Evolutionary conservation across 2,888 invertebrate species (phyloP), one percentile per base, ranked within the genome.

Genomic region (Stenurella melanura): DNA sequence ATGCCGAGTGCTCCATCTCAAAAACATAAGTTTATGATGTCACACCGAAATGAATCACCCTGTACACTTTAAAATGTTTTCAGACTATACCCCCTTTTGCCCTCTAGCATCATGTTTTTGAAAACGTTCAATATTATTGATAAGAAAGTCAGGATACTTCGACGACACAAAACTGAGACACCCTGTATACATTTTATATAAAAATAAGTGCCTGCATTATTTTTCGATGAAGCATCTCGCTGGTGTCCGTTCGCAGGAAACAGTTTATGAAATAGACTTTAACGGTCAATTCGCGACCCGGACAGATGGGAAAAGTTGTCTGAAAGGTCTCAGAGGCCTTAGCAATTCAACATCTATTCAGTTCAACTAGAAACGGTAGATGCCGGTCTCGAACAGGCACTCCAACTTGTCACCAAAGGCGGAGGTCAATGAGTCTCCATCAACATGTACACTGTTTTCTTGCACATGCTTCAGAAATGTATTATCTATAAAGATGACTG

Each of bases 351-450:
- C 60, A 21, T 60, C 70, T 70, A 70, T 60, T 60, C 70, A 21
- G 70, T 60, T 42, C 70, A 42, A 34, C 54, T 67, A 67, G 67
- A 67, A 50, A 67, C 67, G 67, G 67, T 67, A 54, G 67, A 67
- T 67, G 67, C 50, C 54, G 50, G 67, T 67, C 67, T 54, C 18
- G 50, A 67, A 50, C 15, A n/a, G 54, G 21, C 67, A 67, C 67
- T 67, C 67, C 54, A 42, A 18, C 67, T 67, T 67, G 67, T 67
- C 67, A 67, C 67, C 54, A 67, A 67, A 67, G 67, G 67, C 67
- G 67, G 67, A 54, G 67, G 50, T 67, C 67, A 67, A 54, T 67
- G 54, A 67, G 67, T 67, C 67, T 54, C 26, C 67, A 54, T 54
- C 67, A 67, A 26, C 67, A 54, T 67, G n/a, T 19, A 42, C 58